Base-by-base conservation (phyloP, 1,140 invertebrate genomes). In the Drosophila fuyamai region DNA sequence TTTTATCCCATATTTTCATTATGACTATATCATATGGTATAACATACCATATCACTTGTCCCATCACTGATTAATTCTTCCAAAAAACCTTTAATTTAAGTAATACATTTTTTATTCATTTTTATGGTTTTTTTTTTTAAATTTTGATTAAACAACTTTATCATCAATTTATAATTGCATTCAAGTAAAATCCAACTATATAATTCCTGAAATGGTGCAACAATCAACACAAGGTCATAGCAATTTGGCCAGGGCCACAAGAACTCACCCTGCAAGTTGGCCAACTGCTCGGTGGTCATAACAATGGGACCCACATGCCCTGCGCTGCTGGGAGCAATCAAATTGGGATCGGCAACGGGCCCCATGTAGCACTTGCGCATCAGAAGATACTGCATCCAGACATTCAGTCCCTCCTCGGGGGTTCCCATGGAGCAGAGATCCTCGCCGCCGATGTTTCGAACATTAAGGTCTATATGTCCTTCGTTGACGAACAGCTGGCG, bases 351-450 rank as follows among this genome's bases (percentile, higher is more conserved):
- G 8, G 85, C 85, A 18, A 89, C 84, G 7, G 80, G 68, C 1
- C 84, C 77, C 68, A 89, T 89, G 46, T 81, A 89, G 32, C 73
- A 84, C 23, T 89, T 89, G 16, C 84, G 84, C 84, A 89, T 89
- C 50, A 67, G 78, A 0, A 89, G 46, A 41, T 89, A 89, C 29
- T 81, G 81, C 0, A 81, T 32, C 84, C 84, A 89, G 14, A 89
- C 57, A 48, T 81, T 84, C 2, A 58, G 44, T 1, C 48, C 43
- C 16, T 76, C 41, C 1, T 79, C 41, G 6, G 29, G 9, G 7
- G 18, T 4, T 0, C 16, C 29, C 29, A 23, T 9, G 0, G 47
- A 13, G 4, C 9, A 8, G 0, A 56, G 12, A 7, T 86, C 71
- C 36, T 76, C 27, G 2, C 76, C 79, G 3, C 76, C 82, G 29